Conservation (phyloP, 2,888 invertebrate genomes). For the Galeruca laticollis region DNA sequence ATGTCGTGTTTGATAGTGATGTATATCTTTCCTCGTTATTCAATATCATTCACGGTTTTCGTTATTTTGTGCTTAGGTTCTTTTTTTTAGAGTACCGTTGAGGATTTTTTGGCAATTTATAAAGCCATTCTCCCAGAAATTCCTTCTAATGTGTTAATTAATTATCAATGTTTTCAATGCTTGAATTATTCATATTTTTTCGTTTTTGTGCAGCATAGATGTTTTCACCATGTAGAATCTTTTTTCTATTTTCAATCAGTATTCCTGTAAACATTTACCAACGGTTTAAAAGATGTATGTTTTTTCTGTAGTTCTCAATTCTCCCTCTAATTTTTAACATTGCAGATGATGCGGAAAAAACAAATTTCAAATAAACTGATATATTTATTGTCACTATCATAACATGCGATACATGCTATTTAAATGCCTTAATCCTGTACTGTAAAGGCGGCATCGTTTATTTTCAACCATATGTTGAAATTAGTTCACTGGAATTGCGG, state of each 20-base stretch:
- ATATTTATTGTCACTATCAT: too few relatives aligned
- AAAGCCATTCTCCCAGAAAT: too few relatives aligned
- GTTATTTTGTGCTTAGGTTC: too few relatives aligned
- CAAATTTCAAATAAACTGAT: not conserved
- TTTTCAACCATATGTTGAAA: slow-evolving; percentile 31
- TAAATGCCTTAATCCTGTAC: not conserved
- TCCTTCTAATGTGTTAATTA: too few relatives aligned
- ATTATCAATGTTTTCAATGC: too few relatives aligned
- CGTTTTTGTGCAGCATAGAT: not conserved
- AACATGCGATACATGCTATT: not conserved
- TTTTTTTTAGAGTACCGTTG: too few relatives aligned
- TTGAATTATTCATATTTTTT: too few relatives aligned
- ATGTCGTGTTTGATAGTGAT: too few relatives aligned
- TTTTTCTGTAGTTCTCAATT: not conserved
- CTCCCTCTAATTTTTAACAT: not conserved
- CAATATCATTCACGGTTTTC: too few relatives aligned
- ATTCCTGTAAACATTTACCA: not conserved
- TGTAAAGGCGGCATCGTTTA: slow-evolving; percentile 7
- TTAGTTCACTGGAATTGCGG: slow-evolving; percentile 32
- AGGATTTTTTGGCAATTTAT: too few relatives aligned
- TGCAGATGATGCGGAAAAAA: too few relatives aligned
- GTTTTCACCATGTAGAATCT: not conserved
- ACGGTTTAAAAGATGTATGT: not conserved
- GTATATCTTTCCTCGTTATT: too few relatives aligned
- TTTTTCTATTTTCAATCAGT: not conserved